Conservation (phyloP, 2,888 invertebrate species). For the Caenorhabditis macrosperma region DNA sequence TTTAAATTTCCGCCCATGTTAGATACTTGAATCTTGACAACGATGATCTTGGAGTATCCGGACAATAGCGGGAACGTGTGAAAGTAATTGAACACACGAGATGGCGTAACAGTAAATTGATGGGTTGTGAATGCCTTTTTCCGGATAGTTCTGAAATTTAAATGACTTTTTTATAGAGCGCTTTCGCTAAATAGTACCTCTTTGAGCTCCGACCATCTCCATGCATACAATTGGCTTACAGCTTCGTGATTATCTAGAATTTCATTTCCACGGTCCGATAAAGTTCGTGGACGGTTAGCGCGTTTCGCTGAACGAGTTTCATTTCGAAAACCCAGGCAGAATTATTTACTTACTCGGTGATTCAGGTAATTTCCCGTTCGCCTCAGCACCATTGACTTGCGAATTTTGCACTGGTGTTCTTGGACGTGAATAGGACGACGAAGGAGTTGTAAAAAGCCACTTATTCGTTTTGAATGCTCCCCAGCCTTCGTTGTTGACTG, state of each 20-base stretch:
- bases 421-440: slow-evolving; percentile 48
- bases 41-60: slow-evolving; percentile 54
- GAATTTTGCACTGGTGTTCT: slow-evolving; percentile 26
- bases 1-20: not conserved
- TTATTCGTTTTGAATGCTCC: slow-evolving; percentile 53
- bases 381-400: slow-evolving; percentile 1
- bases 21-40: slow-evolving; percentile 37
- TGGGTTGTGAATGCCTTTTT: slow-evolving; percentile 54
- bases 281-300: slow-evolving; percentile 51
- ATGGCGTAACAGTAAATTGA: slow-evolving; percentile 60
- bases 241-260: slow-evolving; percentile 57
- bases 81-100: slow-evolving; percentile 49
- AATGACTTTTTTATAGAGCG: not conserved
- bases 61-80: slow-evolving; percentile 50
- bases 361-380: slow-evolving; percentile 26
- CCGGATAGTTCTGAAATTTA: slow-evolving; percentile 40
- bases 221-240: slow-evolving; percentile 39
- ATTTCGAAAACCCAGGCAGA: not conserved
- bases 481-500: slow-evolving; percentile 50
- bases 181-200: slow-evolving; percentile 15
- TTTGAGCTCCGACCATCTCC: slow-evolving; percentile 43
- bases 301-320: slow-evolving; percentile 48
- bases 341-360: slow-evolving; percentile 6
- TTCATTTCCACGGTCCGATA: slow-evolving; percentile 58
- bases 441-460: slow-evolving; percentile 57